These are phyloP conservation scores for Anas bahamensis DNA, from an alignment of 2,797 vertebrate species.

Conservation along the genomic window DNA sequence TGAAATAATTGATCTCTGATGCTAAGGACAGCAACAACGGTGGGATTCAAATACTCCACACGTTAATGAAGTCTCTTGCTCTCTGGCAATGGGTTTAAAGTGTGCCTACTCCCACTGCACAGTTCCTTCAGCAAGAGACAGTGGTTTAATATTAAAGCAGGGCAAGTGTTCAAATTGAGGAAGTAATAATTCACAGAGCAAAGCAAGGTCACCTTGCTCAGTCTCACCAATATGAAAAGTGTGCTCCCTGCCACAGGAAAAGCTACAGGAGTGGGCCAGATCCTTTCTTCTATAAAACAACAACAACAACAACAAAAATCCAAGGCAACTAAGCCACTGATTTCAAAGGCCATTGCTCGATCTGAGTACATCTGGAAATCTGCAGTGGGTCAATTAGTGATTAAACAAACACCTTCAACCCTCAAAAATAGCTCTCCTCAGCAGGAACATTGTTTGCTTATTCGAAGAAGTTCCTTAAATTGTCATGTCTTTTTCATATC, in stretches of 20 bases:
- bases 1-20: conserved; percentile 38
- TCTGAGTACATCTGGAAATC: neutral
- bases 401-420: conserved; percentile 4
- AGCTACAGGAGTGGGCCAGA: neutral
- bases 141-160: conserved; percentile 20
- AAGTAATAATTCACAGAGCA: conserved; percentile 5
- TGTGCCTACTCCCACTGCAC: neutral
- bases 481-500: conserved; percentile 21
- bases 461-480: conserved; percentile 18
- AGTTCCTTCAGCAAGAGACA: neutral
- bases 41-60: conserved; percentile 8
- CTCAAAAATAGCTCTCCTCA: conserved; percentile 35
- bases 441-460: conserved; percentile 5
- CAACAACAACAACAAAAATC: neutral
- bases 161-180: neutral
- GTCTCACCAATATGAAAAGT: neutral
- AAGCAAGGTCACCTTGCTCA: conserved; percentile 24
- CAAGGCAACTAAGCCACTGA: neutral
- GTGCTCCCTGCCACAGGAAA: neutral
- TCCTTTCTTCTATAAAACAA: neutral
- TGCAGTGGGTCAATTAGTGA: neutral
- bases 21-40: neutral
- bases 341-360: neutral
- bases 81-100: conserved; percentile 1
- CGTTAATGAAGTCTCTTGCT: neutral